Conservation (phyloP, 2,797 vertebrate species). For the Cirrhinus mrigala region DNA sequence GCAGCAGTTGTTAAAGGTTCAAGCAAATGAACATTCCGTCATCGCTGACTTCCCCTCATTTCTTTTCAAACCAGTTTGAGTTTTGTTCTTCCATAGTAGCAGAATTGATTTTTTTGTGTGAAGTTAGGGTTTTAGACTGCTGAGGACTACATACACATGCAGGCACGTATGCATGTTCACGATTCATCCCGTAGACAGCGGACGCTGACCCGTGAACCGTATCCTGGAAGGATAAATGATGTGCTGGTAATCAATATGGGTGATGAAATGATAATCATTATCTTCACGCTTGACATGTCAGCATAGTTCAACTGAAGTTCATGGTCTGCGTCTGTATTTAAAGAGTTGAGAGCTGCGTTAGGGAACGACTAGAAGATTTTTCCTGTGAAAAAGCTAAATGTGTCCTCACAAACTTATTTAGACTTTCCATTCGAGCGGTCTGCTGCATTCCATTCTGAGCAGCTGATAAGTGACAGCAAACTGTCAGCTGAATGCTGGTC, state of each 20-base stretch:
- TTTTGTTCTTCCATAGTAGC: not conserved
- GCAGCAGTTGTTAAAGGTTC: not conserved
- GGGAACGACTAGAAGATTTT: not conserved
- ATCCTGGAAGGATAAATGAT: slow-evolving; percentile 16
- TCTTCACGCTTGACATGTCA: slow-evolving; percentile 6
- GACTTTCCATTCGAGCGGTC: not conserved
- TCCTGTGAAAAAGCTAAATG: not conserved
- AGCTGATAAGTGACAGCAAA: slow-evolving; percentile 42
- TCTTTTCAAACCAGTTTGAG: not conserved
- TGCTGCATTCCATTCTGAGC: slow-evolving; percentile 1
- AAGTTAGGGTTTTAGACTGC: not conserved
- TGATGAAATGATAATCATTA: slow-evolving; percentile 37
- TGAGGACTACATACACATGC: not conserved
- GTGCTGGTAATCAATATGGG: slow-evolving; percentile 21
- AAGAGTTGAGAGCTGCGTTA: not conserved
- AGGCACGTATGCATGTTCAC: not conserved
- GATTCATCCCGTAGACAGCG: not conserved
- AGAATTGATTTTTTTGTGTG: not conserved
- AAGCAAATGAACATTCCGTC: not conserved
- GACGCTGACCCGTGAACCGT: not conserved
- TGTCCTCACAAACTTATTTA: slow-evolving; percentile 4
- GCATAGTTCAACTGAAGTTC: slow-evolving; percentile 31
- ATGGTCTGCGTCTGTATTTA: not conserved
- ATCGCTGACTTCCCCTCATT: not conserved
- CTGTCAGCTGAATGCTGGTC: slow-evolving; percentile 25